A percentile compares a stretch with the other conserved stretches of the same genome.
These are phyloP conservation scores for Oriolus oriolus DNA, from an alignment of 2,113 vertebrate species.

Conservation along the genomic window DNA sequence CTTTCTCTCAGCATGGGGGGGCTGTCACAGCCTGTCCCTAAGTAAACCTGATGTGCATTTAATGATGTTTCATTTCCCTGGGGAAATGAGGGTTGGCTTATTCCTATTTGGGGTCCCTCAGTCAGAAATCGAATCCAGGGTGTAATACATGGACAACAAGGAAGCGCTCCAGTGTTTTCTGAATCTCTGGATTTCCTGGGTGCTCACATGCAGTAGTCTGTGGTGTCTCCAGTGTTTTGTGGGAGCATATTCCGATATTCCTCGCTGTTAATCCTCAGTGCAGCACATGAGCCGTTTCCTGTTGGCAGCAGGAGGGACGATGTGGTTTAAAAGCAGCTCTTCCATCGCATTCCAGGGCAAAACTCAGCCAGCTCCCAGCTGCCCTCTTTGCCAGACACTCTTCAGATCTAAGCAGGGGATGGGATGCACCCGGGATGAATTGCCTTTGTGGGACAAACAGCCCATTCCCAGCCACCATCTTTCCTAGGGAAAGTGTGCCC, in stretches of 20 bases:
- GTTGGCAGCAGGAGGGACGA: neutral
- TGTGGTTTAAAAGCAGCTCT: neutral
- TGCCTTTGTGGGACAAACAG: neutral
- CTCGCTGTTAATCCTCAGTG: neutral
- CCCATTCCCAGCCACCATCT: neutral
- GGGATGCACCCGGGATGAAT: neutral
- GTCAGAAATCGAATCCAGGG: neutral
- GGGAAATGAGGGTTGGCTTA: neutral
- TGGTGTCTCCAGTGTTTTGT: neutral
- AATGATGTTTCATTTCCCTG: neutral
- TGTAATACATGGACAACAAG: fast-evolving
- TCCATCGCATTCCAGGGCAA: neutral
- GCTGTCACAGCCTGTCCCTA: neutral
- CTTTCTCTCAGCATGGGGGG: neutral
- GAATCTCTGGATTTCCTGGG: neutral
- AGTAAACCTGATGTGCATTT: neutral
- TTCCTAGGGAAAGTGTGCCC: neutral
- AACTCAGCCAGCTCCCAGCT: neutral
- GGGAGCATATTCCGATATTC: neutral
- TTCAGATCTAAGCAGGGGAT: slow-evolving; percentile 29
- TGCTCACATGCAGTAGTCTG: neutral
- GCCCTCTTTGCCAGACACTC: neutral
- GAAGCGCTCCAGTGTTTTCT: fast-evolving
- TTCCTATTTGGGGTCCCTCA: neutral
- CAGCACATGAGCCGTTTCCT: neutral